Conservation (phyloP, 2,888 invertebrate species). For the Habroteleia sp. region DNA sequence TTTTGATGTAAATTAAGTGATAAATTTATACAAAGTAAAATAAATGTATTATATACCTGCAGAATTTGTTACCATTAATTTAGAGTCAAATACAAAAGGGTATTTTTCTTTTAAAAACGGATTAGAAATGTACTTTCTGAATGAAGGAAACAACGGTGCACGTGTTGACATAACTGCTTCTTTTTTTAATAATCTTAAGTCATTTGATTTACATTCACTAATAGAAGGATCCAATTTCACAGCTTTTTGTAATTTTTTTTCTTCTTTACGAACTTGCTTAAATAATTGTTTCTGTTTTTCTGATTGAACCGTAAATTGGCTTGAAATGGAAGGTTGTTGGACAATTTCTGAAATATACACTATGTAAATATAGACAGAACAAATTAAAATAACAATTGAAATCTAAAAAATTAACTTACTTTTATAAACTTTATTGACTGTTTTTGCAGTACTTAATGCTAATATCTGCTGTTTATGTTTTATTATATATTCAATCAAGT, state of each 20-base stretch:
- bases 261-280: constrained; percentile 91
- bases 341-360: constrained; percentile 74
- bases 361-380: constrained; percentile 10
- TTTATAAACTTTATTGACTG: constrained; percentile 77
- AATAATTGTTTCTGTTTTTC: constrained; percentile 89
- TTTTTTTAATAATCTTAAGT: constrained; percentile 81
- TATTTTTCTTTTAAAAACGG: constrained; percentile 83
- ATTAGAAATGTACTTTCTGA: constrained; percentile 73
- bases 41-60: constrained; percentile 81
- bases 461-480: constrained; percentile 71
- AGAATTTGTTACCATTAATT: constrained; percentile 85
- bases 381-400: background rate
- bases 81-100: constrained; percentile 94
- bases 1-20: too few relatives aligned
- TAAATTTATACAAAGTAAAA: constrained; percentile 26
- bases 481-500: constrained; percentile 75
- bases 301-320: constrained; percentile 92
- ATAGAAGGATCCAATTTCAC: constrained; percentile 81
- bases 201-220: constrained; percentile 70
- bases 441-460: constrained; percentile 63
- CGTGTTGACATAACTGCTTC: constrained; percentile 79
- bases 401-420: constrained; percentile 83
- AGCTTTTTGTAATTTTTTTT: constrained; percentile 86
- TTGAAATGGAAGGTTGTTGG: constrained; percentile 85
- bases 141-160: constrained; percentile 81